Percentiles rank a stretch among this genome's conserved stretches.
Conservation (phyloP, 2,888 invertebrate genomes). For the Acholoe squamosa region DNA sequence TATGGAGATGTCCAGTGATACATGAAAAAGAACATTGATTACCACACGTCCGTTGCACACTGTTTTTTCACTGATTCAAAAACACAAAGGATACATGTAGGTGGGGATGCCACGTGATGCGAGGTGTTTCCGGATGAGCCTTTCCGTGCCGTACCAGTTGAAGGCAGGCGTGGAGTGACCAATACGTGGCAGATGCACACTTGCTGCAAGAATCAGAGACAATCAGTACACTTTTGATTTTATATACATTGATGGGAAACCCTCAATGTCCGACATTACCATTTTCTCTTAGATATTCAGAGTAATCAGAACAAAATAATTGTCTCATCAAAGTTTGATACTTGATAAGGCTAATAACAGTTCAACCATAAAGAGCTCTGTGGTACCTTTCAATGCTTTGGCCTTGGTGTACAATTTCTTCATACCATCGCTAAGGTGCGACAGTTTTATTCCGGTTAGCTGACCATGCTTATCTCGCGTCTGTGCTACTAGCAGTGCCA, state of each 20-base stretch:
- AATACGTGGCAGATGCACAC: constrained; percentile 83
- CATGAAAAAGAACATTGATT: not conserved
- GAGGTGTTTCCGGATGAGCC: constrained; percentile 82
- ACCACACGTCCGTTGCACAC: not conserved
- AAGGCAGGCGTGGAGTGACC: constrained; percentile 82
- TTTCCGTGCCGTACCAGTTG: constrained; percentile 83
- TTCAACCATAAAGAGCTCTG: not conserved
- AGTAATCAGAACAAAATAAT: no score
- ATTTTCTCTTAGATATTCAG: no score
- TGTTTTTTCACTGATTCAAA: not conserved
- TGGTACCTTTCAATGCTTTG: constrained; percentile 76
- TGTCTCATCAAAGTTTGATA: no score
- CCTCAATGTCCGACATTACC: no score
- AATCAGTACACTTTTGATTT: no score
- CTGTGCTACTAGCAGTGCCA: constrained; percentile 81
- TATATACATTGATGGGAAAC: no score
- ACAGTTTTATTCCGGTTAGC: constrained; percentile 79
- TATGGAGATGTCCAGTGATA: not conserved
- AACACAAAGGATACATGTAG: constrained; percentile 81
- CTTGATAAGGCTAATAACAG: no score
- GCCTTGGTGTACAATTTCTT: constrained; percentile 77
- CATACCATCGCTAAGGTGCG: constrained; percentile 77
- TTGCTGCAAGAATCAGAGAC: constrained; percentile 74
- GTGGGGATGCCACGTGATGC: constrained; percentile 79
- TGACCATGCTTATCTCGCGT: constrained; percentile 77